phyloP scores from a whole-genome alignment of 64 coral and sea anemone genomes.

The Montipora capricornis region DNA sequence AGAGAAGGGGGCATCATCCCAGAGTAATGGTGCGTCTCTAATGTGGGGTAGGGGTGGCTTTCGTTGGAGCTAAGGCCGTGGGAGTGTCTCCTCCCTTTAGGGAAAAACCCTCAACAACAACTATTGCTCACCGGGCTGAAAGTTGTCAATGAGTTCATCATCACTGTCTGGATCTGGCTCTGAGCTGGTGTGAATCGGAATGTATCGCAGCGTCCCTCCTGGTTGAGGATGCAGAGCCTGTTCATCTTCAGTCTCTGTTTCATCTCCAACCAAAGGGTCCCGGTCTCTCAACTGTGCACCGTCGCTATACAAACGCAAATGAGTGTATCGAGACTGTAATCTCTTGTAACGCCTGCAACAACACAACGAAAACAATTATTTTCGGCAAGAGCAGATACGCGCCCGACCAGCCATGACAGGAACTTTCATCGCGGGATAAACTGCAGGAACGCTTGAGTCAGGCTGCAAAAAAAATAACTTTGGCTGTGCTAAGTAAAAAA shows the following conservation, averaged over 20 bases:
- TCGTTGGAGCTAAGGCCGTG: too few species aligned
- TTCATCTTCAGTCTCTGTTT: neutral
- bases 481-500: too few species aligned
- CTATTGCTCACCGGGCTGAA: neutral
- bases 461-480: too few species aligned
- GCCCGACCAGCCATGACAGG: too few species aligned
- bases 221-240: neutral
- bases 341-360: constrained; percentile 18
- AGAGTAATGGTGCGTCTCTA: too few species aligned
- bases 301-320: constrained; percentile 32
- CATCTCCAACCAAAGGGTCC: constrained; percentile 32
- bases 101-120: too few species aligned
- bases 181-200: neutral
- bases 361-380: neutral
- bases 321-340: constrained; percentile 35
- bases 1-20: too few species aligned
- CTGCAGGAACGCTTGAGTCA: too few species aligned
- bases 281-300: constrained; percentile 27
- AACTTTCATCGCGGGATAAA: too few species aligned
- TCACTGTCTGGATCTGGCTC: constrained; percentile 9
- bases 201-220: constrained; percentile 15
- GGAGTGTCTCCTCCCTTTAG: too few species aligned
- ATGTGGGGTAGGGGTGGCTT: too few species aligned
- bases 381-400: neutral
- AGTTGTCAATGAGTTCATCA: constrained; percentile 29